Percentiles rank a stretch among this genome's conserved stretches.
phyloP scores from a whole-genome alignment of 2,888 invertebrate species.

The Fragum whitleyi region DNA sequence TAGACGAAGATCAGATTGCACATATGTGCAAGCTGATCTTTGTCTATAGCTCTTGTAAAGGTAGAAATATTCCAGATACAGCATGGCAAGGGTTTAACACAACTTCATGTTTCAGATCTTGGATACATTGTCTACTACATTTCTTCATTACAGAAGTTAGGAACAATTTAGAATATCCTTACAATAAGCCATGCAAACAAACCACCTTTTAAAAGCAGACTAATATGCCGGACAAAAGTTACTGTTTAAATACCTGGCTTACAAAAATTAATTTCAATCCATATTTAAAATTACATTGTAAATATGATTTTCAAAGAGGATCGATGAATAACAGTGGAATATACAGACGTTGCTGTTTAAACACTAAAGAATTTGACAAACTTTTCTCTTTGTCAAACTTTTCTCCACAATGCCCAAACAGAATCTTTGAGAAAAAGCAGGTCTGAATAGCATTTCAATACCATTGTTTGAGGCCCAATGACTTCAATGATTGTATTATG shows the following conservation, averaged over 20 bases:
- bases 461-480: neutral
- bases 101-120: too few species aligned
- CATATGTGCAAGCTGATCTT: too few species aligned
- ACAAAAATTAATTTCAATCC: slow-evolving; percentile 32
- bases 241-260: slow-evolving; percentile 13
- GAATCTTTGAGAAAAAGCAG: slow-evolving; percentile 15
- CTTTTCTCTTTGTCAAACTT: slow-evolving; percentile 17
- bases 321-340: slow-evolving; percentile 19
- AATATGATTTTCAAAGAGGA: slow-evolving; percentile 23
- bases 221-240: slow-evolving; percentile 16
- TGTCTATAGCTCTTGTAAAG: too few species aligned
- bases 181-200: neutral
- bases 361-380: slow-evolving; percentile 13
- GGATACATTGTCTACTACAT: too few species aligned
- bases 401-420: slow-evolving; percentile 8
- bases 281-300: slow-evolving; percentile 27
- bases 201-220: slow-evolving; percentile 18
- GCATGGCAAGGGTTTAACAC: too few species aligned
- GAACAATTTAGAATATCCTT: neutral
- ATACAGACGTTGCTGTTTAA: slow-evolving; percentile 23
- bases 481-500: slow-evolving; percentile 1
- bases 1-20: too few species aligned
- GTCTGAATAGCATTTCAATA: neutral
- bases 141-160: too few species aligned
- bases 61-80: too few species aligned